These are phyloP conservation scores for Galago senegalensis DNA, from an alignment of 2,797 vertebrate species.

Conservation along the genomic window DNA sequence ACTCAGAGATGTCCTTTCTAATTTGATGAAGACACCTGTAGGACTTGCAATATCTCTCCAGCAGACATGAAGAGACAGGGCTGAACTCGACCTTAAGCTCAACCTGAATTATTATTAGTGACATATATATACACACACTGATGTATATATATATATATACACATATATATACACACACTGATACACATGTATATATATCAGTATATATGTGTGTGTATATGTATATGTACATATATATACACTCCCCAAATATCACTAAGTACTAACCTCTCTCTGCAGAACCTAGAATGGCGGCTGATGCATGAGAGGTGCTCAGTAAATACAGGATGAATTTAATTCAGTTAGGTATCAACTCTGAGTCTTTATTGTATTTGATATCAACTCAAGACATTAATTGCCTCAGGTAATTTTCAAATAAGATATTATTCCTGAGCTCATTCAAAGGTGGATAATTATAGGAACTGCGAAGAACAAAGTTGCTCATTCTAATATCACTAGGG, in stretches of 20 bases:
- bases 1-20: not conserved
- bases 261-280: not conserved
- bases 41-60: not conserved
- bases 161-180: too few relatives aligned
- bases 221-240: not conserved
- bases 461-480: not conserved
- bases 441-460: not conserved
- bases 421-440: not conserved
- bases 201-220: too few relatives aligned
- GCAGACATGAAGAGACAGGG: not conserved
- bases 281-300: too few relatives aligned
- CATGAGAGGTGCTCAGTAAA: not conserved
- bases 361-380: not conserved
- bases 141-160: too few relatives aligned
- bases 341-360: not conserved
- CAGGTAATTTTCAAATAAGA: conserved; percentile 15
- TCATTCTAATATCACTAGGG: not conserved
- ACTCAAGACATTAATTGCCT: not conserved
- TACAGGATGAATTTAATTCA: not conserved
- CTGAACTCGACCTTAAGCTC: not conserved
- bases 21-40: not conserved
- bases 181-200: too few relatives aligned
- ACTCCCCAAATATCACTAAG: not conserved
- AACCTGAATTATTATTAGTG: not conserved
- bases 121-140: not conserved